Conservation (phyloP, 2,113 vertebrate genomes). For the Argyrosomus japonicus region DNA sequence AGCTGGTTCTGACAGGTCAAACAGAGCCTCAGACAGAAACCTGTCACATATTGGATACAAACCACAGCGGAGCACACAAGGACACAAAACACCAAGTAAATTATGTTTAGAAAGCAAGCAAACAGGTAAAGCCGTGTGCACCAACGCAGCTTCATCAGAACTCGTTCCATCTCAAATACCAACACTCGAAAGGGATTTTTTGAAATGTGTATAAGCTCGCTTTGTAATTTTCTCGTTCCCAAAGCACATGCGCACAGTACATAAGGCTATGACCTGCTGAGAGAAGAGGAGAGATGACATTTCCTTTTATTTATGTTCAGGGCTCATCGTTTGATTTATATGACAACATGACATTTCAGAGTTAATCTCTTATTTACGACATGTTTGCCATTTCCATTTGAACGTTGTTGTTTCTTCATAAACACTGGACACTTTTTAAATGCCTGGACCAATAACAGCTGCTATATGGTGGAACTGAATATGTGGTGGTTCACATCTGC, state of each 20-base stretch:
- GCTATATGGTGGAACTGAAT: constrained; percentile 1
- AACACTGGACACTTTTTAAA: not conserved
- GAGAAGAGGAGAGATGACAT: constrained; percentile 29
- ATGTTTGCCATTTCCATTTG: constrained; percentile 21
- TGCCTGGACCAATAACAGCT: not conserved
- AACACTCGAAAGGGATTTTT: not conserved
- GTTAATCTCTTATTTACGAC: constrained; percentile 53
- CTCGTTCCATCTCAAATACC: not conserved
- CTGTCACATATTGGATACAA: not conserved
- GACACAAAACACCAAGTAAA: not conserved
- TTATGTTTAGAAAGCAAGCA: constrained; percentile 6
- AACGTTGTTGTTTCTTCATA: constrained; percentile 23
- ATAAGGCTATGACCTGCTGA: not conserved
- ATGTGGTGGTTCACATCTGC: not conserved
- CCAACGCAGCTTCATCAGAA: not conserved
- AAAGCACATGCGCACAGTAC: not conserved
- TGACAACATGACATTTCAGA: constrained; percentile 57
- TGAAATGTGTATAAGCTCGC: not conserved
- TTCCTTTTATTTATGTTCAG: constrained; percentile 43
- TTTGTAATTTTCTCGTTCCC: not conserved
- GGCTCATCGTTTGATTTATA: constrained; percentile 43
- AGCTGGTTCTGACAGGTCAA: constrained; percentile 11
- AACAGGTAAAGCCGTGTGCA: not conserved
- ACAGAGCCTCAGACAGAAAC: not conserved
- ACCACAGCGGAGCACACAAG: not conserved